Evolutionary conservation across 2,113 vertebrate species (phyloP), one percentile per base, ranked within the genome.

Genomic region (Paradisaea rubra): DNA sequence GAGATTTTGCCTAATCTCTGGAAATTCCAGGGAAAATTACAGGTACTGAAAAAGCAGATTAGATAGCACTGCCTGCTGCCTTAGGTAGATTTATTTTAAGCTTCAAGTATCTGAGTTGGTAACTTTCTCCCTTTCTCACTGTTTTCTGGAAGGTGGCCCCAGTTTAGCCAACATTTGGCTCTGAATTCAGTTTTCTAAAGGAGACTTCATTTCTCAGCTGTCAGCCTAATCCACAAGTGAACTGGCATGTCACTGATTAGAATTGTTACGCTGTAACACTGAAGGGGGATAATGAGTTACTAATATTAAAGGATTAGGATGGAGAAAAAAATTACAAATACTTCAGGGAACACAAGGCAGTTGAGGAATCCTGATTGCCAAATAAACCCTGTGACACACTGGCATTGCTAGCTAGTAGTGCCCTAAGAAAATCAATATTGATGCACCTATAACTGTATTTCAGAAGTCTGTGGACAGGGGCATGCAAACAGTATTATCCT

Each of bases 381-480:
- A 2, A 28, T 64, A 68, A 81, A 76, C n/a, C 7, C 24, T 68
- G 14, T 52, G 24, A 65, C 6, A n/a, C 6, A 15, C 14, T 8
- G 11, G 7, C 7, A 13, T 27, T 49, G 37, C 31, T 92, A 49
- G 15, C 15, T 94, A 49, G 28, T 72, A 41, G 12, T 41, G 30
- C 30, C 11, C 33, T 79, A 28, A 80, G 78, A 64, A 66, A 49
- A n/a, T 42, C 5, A 70, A 31, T 94, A 27, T 30, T 91, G 42
- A 79, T 96, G 21, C 13, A 39, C 47, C n/a, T 94, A 0, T 92
- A 81, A 96, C 83, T 97, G 19, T 97, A 27, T 98, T 98, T 97
- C 96, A 98, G 98, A 98, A 97, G 89, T 98, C 94, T 87, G 98
- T 98, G 97, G 98, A 98, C 79, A 96, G 97, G 91, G 97, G 97